Evolutionary conservation across 1,140 invertebrate genomes (phyloP), one percentile per base, ranked within the genome.

Genomic region (Ips nitidus): DNA sequence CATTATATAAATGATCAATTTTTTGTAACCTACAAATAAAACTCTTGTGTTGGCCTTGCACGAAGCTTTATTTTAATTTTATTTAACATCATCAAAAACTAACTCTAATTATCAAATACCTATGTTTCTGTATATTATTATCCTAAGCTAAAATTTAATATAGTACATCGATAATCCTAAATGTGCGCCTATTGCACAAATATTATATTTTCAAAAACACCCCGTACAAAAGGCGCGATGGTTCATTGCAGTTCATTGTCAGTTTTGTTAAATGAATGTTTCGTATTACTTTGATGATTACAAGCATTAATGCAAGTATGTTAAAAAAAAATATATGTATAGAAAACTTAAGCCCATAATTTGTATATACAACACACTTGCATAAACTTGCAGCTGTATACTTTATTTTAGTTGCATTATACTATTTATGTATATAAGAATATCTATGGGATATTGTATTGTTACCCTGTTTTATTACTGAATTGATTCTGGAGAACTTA

Each of bases 81-180:
- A 75, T 79, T 79, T 76, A 79, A 79, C 78, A 79, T 79, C 77
- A 76, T 78, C 77, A 78, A 79, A 79, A 79, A 79, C 78, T 79
- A 79, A 75, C 74, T 73, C 78, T 79, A 79, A 75, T 76, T 78
- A 78, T 79, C 77, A 78, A 79, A 78, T 78, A 78, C 78, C 76
- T 79, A 78, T 78, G 73, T 73, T 73, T 78, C 22, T 77, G 72
- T 74, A 69, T 74, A 77, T 59, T 74, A 75, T 75, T 22, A 22
- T 75, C 76, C 76, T 77, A 78, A 72, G 73, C 69, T 78, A 78
- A 70, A 61, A 64, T 59, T 66, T 76, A 67, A 77, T 77, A 77
- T 79, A 77, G 74, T 76, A 79, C 76, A 78, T 73, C 74, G 71
- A 62, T 76, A 73, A 66, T 50, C 52, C 39, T 72, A 61, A 70